Evolutionary conservation across 1,140 invertebrate species (phyloP), one percentile per base, ranked within the genome.

Genomic region (Drosophila busckii): DNA sequence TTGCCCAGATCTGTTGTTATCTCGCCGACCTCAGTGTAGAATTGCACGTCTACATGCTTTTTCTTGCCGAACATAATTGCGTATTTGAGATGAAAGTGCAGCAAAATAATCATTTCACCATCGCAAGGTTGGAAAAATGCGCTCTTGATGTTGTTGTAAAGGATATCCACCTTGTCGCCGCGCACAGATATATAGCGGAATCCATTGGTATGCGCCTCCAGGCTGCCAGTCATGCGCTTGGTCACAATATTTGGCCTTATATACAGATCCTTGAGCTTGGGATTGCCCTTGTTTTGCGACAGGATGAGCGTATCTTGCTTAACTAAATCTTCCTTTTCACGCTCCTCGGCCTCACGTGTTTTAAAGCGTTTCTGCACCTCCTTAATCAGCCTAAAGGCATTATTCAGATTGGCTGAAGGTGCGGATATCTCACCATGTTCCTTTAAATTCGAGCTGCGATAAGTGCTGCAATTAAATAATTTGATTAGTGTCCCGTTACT

Each of bases 101-200:
- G 89, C 4, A 99, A 88, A 85, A 99, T 99, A 41, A 99, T 99
- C 97, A 99, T 99, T 90, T 99, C 98, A 50, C 96, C 95, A 88
- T 99, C 98, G 88, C 98, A 99, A 0, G 98, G 98, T 90, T 99
- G 98, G 88, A 99, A 99, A 89, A 99, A 98, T 3, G 98, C 98
- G 88, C 99, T 98, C 87, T 99, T 98, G 60, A 99, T 99, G 88
- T 99, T 99, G 89, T 99, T 99, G 85, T 99, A 99, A 10, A 99
- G 89, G 70, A 99, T 98, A 85, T 99, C 98, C 1, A 99, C 97
- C 91, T 99, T 99, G 83, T 99, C 98, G 5, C 98, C 98, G 69
- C 98, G 91, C 1, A 99, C 95, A 1, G 97, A 99, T 1, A 97
- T 99, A 83, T 99, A 99, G 12, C 98, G 93, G 84, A 99, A 99